Conservation (phyloP, 1,140 invertebrate genomes). For the Listronotus bonariensis region DNA sequence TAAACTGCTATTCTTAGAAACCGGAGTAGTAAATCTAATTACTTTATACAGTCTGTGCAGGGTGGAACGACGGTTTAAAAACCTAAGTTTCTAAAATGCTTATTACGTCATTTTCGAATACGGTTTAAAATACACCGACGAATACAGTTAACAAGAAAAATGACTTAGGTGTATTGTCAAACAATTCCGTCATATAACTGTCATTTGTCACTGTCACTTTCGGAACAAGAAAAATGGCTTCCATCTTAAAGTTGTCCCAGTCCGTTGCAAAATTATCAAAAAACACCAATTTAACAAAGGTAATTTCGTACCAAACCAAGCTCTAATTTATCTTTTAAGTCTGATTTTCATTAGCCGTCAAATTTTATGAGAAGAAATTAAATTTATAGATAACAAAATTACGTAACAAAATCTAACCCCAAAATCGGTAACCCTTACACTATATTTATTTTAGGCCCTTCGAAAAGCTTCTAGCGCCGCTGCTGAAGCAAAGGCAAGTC, state of each 20-base stretch:
- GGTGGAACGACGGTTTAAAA: no score
- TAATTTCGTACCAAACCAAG: slow-evolving; percentile 39
- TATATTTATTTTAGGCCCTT: slow-evolving; percentile 51
- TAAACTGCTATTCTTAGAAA: no score
- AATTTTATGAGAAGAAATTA: neutral
- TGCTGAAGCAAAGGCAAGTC: slow-evolving; percentile 65
- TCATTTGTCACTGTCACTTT: slow-evolving; percentile 1
- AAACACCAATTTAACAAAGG: slow-evolving; percentile 48
- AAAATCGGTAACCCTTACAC: neutral
- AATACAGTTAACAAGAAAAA: no score
- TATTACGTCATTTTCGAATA: no score
- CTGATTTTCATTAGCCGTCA: neutral
- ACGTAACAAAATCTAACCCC: slow-evolving; percentile 30
- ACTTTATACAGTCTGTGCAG: no score
- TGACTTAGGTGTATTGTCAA: no score
- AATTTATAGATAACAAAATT: slow-evolving; percentile 10
- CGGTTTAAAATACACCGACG: no score
- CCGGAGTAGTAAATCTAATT: no score
- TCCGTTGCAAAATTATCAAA: slow-evolving; percentile 54
- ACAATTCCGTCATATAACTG: no score
- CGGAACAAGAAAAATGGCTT: slow-evolving; percentile 50
- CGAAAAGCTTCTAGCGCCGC: slow-evolving; percentile 59
- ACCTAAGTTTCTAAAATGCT: no score
- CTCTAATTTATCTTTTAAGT: neutral
- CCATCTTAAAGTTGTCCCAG: slow-evolving; percentile 53